Base-by-base conservation (phyloP, 1,140 invertebrate species). In the Danaus melanippus region DNA sequence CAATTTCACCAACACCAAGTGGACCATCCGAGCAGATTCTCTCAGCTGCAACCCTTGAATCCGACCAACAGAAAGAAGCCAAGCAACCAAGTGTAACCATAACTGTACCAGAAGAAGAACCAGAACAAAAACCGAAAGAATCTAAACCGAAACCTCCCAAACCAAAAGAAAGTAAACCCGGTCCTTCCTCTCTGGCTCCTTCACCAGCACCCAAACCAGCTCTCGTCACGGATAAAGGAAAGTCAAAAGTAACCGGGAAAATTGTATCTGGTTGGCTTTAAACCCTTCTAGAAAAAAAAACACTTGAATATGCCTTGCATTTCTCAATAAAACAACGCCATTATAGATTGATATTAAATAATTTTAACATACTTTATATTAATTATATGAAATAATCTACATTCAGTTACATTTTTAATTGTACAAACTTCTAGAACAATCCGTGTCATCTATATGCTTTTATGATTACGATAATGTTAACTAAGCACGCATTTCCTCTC, bases 201-300 rank as follows among this genome's bases (percentile, higher is more conserved):
- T 41, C 71, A 17, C 73, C 74, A 45, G 62, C 65, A 8, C 65
- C 74, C 7, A 61, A 76, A 40, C 66, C 65, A 49, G 65, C 72
- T 4, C 74, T 73, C 15, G 84, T 79, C 2, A 87, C 87, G 6
- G 83, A 88, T 51, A 86, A 87, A 43, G 91, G 91, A 46, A 92
- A 89, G 71, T 92, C 92, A 9, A 92, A 91, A 76, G 89, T 90
- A 1, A 92, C 91, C 5, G 92, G 91, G 2, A 89, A 90, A 86
- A 84, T 91, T 10, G 88, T 92, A 46, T 90, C 90, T 15, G 92
- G 91, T 2, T 92, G 92, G 91, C 84, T 92, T 12, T 92, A 87
- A 57, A 46, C 21, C 2, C 6, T 32, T 32, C 21, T 32, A 32
- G 21, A 0, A 32, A 32, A 4, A 2, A 32, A 32, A 4, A 3